phyloP scores from a whole-genome alignment of 2,113 vertebrate species.

The Podilymbus podiceps region DNA sequence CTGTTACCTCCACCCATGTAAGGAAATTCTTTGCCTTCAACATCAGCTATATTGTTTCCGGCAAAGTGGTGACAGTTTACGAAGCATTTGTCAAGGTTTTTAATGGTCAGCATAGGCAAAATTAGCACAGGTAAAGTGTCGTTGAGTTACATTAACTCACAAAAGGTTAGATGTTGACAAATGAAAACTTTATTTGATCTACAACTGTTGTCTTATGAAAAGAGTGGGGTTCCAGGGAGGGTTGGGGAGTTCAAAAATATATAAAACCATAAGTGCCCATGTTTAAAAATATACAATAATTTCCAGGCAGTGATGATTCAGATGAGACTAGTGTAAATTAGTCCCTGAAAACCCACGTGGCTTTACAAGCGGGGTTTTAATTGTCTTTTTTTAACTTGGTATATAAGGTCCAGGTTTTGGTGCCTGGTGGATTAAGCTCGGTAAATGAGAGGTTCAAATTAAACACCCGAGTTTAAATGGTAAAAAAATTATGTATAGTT shows the following conservation, averaged over 20 bases:
- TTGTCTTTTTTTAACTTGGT: neutral
- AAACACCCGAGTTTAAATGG: neutral
- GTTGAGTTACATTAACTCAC: neutral
- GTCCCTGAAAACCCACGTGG: neutral
- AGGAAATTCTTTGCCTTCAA: constrained; percentile 43
- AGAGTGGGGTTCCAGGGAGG: neutral
- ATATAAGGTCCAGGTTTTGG: neutral
- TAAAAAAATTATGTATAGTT: neutral
- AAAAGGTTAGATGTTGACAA: neutral
- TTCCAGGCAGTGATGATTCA: neutral
- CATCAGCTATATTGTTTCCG: constrained; percentile 23
- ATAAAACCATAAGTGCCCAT: neutral
- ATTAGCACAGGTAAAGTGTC: neutral
- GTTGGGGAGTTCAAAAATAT: neutral
- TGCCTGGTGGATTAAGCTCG: neutral
- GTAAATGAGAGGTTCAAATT: neutral
- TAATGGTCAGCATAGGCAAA: neutral
- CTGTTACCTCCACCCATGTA: constrained; percentile 14
- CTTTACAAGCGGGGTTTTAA: neutral
- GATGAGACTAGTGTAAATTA: neutral
- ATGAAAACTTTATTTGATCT: neutral
- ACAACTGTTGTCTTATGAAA: accelerated
- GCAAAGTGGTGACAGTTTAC: neutral
- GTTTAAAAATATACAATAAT: neutral
- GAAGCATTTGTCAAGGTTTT: neutral